Percentiles rank a stretch among this genome's conserved stretches.
phyloP scores from a whole-genome alignment of 2,888 invertebrate species.

The Fissipunctia ypsillon region DNA sequence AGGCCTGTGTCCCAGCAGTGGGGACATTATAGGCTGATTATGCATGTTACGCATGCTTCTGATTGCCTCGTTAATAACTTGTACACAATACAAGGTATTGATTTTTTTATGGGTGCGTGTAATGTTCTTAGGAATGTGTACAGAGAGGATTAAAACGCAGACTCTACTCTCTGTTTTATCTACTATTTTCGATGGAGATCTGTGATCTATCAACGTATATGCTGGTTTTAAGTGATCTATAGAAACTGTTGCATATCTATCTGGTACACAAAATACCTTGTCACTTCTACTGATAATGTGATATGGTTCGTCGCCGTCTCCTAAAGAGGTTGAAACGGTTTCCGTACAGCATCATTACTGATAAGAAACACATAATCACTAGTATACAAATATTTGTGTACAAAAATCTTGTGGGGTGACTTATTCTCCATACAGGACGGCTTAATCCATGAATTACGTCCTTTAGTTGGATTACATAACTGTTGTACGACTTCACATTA shows the following conservation, averaged over 20 bases:
- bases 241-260: background rate
- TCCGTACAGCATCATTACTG: slow-evolving; percentile 3
- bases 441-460: background rate
- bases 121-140: background rate
- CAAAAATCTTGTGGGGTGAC: background rate
- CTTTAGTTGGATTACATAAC: background rate
- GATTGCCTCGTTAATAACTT: too few relatives aligned
- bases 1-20: too few relatives aligned
- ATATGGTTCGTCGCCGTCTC: slow-evolving; percentile 4
- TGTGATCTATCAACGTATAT: background rate
- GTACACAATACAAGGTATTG: too few relatives aligned
- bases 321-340: slow-evolving; percentile 7
- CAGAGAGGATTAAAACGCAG: background rate
- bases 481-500: slow-evolving; percentile 3
- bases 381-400: slow-evolving; percentile 9
- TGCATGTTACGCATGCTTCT: too few relatives aligned
- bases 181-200: background rate
- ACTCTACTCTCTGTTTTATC: background rate
- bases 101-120: background rate
- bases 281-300: slow-evolving; percentile 1
- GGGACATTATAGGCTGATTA: too few relatives aligned
- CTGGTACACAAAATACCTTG: background rate
- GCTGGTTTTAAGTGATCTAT: slow-evolving; percentile 2
- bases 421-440: background rate
- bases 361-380: background rate